phyloP scores from a whole-genome alignment of 2,888 invertebrate species.

The Tipula confusa region DNA sequence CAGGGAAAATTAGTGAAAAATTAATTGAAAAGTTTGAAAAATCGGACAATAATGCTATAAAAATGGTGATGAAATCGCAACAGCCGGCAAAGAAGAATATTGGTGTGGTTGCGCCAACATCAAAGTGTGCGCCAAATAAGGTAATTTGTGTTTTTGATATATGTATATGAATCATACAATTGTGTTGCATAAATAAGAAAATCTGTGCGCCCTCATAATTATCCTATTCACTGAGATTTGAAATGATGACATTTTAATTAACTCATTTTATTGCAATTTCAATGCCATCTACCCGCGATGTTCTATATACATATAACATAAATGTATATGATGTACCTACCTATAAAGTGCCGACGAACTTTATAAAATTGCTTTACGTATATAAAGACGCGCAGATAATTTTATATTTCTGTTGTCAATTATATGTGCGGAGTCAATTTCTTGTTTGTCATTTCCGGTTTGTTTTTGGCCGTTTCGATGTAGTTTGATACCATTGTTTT shows the following conservation, averaged over 20 bases:
- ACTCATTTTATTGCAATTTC: neutral
- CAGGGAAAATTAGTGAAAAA: conserved; percentile 29
- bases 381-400: neutral
- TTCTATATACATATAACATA: neutral
- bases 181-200: neutral
- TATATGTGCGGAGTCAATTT: neutral
- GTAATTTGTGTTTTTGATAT: neutral
- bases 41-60: neutral
- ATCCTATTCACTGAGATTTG: neutral
- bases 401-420: neutral
- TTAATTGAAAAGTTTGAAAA: conserved; percentile 29
- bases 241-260: neutral
- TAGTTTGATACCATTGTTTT: neutral
- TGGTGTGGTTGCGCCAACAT: conserved; percentile 25
- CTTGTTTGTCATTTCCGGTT: conserved; percentile 6
- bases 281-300: neutral
- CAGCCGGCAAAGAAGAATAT: neutral
- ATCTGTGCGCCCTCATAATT: neutral
- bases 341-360: neutral
- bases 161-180: neutral
- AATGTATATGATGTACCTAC: no score
- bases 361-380: neutral
- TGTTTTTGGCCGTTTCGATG: neutral
- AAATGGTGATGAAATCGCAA: neutral
- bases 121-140: neutral